Evolutionary conservation across 2,888 invertebrate genomes (phyloP).

Genomic region (Perizoma flavofasciatum): DNA sequence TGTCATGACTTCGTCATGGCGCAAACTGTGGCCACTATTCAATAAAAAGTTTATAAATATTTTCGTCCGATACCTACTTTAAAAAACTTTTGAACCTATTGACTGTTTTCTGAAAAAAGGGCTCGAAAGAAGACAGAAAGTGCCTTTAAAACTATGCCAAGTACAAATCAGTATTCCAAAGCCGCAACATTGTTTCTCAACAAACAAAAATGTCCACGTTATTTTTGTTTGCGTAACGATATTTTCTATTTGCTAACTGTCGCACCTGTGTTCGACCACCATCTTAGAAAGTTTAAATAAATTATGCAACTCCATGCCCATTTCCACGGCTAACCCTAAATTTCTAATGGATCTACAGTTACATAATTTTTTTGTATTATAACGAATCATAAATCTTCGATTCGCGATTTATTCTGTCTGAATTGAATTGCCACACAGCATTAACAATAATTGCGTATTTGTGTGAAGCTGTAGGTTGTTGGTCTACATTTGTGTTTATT

Average conservation of each 20-base stretch:
- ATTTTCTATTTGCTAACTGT: conserved; percentile 45
- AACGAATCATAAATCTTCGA: conserved; percentile 36
- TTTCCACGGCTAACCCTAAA: conserved; percentile 46
- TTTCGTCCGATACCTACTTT: too few species aligned
- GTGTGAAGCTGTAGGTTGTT: too few species aligned
- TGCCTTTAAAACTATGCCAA: conserved; percentile 20
- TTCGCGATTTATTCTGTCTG: conserved; percentile 19
- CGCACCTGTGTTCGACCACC: conserved; percentile 40
- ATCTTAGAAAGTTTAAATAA: conserved; percentile 51
- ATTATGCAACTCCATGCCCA: conserved; percentile 48
- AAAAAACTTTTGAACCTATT: neutral
- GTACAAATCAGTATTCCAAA: conserved; percentile 28
- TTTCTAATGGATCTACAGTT: conserved; percentile 54
- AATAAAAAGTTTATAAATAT: too few species aligned
- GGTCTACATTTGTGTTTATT: too few species aligned
- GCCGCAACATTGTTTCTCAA: conserved; percentile 24
- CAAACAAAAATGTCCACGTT: conserved; percentile 34
- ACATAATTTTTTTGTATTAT: conserved; percentile 50
- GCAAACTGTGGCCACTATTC: neutral
- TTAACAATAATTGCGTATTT: neutral
- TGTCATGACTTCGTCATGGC: conserved; percentile 8
- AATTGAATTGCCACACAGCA: conserved; percentile 16
- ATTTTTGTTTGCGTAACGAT: conserved; percentile 46
- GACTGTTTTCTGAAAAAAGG: conserved; percentile 9
- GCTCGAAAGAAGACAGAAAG: conserved; percentile 22